Percentiles rank a stretch among this genome's conserved stretches.
These are phyloP conservation scores for Hycleus phaleratus DNA, from an alignment of 1,140 invertebrate genomes.

Conservation along the genomic window DNA sequence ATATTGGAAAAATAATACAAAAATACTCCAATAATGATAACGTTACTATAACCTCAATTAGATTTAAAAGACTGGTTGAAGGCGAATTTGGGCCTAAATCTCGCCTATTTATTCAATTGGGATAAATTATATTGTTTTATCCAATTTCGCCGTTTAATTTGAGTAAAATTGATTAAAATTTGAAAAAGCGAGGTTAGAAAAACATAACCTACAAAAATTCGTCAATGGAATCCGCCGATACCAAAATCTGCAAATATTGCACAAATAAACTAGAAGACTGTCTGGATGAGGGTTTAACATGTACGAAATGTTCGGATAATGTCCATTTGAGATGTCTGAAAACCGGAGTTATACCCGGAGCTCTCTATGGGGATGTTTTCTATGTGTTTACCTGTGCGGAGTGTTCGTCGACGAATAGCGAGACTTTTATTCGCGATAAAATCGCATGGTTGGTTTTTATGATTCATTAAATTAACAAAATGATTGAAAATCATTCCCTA, in stretches of 20 bases:
- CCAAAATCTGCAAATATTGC: conserved; percentile 38
- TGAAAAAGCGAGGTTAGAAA: too few species aligned
- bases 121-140: too few species aligned
- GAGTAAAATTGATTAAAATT: too few species aligned
- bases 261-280: conserved; percentile 21
- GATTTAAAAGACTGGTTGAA: too few species aligned
- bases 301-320: conserved; percentile 46
- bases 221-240: background rate
- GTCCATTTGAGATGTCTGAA: conserved; percentile 58
- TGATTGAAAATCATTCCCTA: background rate
- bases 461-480: too few species aligned
- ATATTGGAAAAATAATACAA: too few species aligned
- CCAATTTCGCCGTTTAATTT: too few species aligned
- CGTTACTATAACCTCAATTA: too few species aligned
- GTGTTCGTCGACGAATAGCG: conserved; percentile 50
- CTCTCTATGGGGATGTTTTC: conserved; percentile 66
- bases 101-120: too few species aligned
- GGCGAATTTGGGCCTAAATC: too few species aligned
- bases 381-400: conserved; percentile 61
- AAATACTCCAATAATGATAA: too few species aligned
- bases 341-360: conserved; percentile 53
- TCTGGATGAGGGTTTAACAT: conserved; percentile 40
- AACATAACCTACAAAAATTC: too few species aligned
- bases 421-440: conserved; percentile 52
- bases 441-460: conserved; percentile 52